These are phyloP conservation scores for Rynchops niger DNA, from an alignment of 2,113 vertebrate genomes.

Conservation along the genomic window DNA sequence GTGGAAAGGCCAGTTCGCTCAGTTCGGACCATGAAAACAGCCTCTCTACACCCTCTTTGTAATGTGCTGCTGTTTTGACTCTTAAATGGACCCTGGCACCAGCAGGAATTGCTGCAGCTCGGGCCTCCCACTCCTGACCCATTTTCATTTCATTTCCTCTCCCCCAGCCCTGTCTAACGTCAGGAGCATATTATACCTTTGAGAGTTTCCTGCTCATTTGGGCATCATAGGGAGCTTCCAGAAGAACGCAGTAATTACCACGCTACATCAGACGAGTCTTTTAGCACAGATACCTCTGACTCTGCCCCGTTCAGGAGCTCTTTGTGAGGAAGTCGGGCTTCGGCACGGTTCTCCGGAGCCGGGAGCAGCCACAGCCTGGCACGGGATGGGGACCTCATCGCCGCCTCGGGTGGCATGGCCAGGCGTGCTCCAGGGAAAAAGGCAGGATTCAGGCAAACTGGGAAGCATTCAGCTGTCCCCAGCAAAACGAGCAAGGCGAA, in stretches of 20 bases:
- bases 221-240: neutral
- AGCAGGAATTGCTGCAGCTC: neutral
- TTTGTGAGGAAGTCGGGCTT: neutral
- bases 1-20: slow-evolving; percentile 49
- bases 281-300: neutral
- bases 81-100: slow-evolving; percentile 58
- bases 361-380: neutral
- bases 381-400: neutral
- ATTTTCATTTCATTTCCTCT: slow-evolving; percentile 49
- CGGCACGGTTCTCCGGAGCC: neutral
- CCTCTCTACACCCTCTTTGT: slow-evolving; percentile 4
- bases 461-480: neutral
- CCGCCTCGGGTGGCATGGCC: accelerated
- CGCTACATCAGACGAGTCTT: neutral
- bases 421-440: accelerated
- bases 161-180: neutral
- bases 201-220: slow-evolving; percentile 34
- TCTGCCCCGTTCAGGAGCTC: neutral
- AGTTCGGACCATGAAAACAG: neutral
- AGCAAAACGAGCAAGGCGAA: neutral
- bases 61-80: slow-evolving; percentile 47
- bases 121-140: slow-evolving; percentile 52
- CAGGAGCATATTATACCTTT: neutral
- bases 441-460: neutral
- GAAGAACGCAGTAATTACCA: neutral